A percentile compares a stretch with the other conserved stretches of the same genome.
phyloP scores from a whole-genome alignment of 2,113 vertebrate genomes.

The Poeciliopsis occidentalis region DNA sequence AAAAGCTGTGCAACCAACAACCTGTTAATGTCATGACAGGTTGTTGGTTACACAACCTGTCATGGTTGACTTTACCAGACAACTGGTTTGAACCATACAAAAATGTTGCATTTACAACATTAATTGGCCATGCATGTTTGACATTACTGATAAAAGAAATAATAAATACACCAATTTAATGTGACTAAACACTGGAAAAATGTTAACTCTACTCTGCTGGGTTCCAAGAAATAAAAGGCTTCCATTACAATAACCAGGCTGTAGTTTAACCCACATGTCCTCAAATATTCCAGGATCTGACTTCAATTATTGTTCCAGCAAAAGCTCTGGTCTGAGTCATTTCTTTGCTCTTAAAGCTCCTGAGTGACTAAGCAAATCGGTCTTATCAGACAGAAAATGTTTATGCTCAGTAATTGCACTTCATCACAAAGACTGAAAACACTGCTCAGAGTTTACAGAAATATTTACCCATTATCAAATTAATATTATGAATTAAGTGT shows the following conservation, averaged over 20 bases:
- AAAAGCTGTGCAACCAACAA: too few species aligned
- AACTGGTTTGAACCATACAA: conserved; percentile 6
- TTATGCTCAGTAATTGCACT: conserved; percentile 1
- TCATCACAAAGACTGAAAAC: conserved; percentile 2
- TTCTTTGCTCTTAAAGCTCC: conserved; percentile 27
- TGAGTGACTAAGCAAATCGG: conserved; percentile 47
- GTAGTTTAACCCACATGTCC: conserved; percentile 19
- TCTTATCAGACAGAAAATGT: conserved; percentile 15
- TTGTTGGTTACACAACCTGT: too few species aligned
- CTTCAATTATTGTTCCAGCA: conserved; percentile 35
- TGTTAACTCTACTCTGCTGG: not conserved
- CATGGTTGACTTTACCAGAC: conserved; percentile 20
- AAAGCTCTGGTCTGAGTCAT: conserved; percentile 49
- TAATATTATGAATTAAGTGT: not conserved
- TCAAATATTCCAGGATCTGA: conserved; percentile 47
- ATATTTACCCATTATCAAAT: not conserved
- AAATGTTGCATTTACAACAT: not conserved
- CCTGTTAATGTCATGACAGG: not conserved
- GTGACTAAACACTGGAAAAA: not conserved
- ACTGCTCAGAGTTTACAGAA: conserved; percentile 6
- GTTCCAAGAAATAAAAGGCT: conserved; percentile 25
- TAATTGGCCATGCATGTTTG: not conserved
- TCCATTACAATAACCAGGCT: conserved; percentile 18
- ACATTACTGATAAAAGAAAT: not conserved
- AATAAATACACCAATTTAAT: not conserved